A percentile compares a stretch with the other conserved stretches of the same genome.
Conservation (phyloP, 2,888 invertebrate genomes). For the Beris chalybata region DNA sequence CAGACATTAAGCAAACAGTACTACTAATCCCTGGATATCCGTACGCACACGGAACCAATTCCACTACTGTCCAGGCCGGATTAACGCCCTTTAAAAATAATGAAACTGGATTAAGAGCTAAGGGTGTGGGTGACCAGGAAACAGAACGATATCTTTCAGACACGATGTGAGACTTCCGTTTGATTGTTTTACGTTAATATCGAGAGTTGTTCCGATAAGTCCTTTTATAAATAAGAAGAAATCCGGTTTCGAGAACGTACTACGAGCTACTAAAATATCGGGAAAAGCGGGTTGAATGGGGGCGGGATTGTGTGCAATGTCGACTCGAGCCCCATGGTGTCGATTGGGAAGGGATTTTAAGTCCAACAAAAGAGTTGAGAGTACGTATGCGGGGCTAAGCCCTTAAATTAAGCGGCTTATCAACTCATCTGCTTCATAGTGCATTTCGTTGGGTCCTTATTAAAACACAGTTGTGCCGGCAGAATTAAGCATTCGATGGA, state of each 20-base stretch:
- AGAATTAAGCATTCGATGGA: background rate
- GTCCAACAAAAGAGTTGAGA: conserved; percentile 9
- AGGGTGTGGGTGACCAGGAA: conserved; percentile 2
- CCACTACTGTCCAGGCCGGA: conserved; percentile 32
- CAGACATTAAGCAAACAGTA: conserved; percentile 20
- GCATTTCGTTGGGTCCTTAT: conserved; percentile 28
- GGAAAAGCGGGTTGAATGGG: too few species aligned
- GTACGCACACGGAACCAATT: conserved; percentile 18
- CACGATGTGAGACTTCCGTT: conserved; percentile 1
- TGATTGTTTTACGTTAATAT: conserved; percentile 29
- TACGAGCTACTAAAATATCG: conserved; percentile 1
- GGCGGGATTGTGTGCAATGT: too few species aligned
- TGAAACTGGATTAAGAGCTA: conserved; percentile 37
- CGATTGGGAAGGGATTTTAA: background rate
- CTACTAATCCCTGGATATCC: background rate
- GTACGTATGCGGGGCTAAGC: conserved; percentile 27
- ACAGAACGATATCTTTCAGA: background rate
- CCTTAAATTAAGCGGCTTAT: conserved; percentile 37
- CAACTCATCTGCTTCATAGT: conserved; percentile 34
- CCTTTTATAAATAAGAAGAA: conserved; percentile 37
- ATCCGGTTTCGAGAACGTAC: conserved; percentile 12
- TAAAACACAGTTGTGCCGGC: background rate
- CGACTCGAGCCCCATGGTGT: background rate
- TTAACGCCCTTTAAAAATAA: conserved; percentile 38
- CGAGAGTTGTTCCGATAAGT: conserved; percentile 33